Evolutionary conservation across 2,797 vertebrate genomes (phyloP), one percentile per base, ranked within the genome.

Genomic region (Melanotaenia nigrans): DNA sequence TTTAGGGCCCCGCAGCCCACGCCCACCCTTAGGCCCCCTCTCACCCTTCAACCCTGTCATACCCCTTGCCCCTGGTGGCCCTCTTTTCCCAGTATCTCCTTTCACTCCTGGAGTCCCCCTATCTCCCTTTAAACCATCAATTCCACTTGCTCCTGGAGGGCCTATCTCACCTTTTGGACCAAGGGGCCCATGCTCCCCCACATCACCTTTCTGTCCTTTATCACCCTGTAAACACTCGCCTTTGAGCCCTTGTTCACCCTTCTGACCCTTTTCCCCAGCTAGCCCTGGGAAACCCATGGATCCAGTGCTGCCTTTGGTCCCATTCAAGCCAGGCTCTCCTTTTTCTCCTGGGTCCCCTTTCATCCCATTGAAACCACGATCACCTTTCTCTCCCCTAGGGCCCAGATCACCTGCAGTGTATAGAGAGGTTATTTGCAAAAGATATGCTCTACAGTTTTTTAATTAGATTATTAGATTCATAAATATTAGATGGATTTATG

Each of bases 151-250:
- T 20, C 97, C 96, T 13, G 85, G 59, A 18, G 78, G 75, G 0
- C 96, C 97, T 71, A 91, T 92, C 74, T 92, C 94, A 1, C 97
- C 97, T 74, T 92, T 96, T 1, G 90, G 93, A 51, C 97, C 97
- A 59, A 90, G 93, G 8, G 68, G 66, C 0, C 97, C 97, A 4
- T n/a, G 83, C 24, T 94, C 93, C 0, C 96, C 97, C 13, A 86
- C 85, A 18, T 95, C 92, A 0, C 96, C 96, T 82, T 94, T 96
- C 11, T 95, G 94, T 11, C 96, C 96, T 78, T 93, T 96, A 5
- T 79, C 77, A 0, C 94, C 94, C 2, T 36, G 87, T 0, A 94
- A 92, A 76, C 92, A 90, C n/a, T 96, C 95, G 0, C 96, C 96
- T 45, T 90, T 94, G 0, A 93, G 92, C 54, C 97, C 96, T 61